Evolutionary conservation across 2,888 invertebrate species (phyloP), one percentile per base, ranked within the genome.

Genomic region (Choreutis nemorana): DNA sequence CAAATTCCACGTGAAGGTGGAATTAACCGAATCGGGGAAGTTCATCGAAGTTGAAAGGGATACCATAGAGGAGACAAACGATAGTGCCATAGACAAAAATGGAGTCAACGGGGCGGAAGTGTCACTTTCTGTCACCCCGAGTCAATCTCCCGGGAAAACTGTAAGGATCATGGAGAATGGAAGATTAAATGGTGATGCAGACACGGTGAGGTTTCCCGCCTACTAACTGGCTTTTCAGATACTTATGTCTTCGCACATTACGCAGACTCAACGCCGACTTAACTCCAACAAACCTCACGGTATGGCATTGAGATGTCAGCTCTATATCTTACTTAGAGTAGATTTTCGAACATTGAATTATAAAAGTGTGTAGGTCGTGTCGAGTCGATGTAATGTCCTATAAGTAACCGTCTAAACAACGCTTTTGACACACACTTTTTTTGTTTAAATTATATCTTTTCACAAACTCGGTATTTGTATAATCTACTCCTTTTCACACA

Each of bases 31-130:
- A 44, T 67, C 73, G 39, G 79, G 79, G 9, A 78, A 77, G 51
- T 81, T 81, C 67, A 72, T 81, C 55, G 80, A 80, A 60, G 67
- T 79, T 28, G 80, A 81, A 40, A 56, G 65, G 14, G 63, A 66
- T 2, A 45, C 45, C n/a, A 34, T 39, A 24, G 56, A 61, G 6
- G 44, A 34, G 9, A 41, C 40, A 14, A 33, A 35, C 33, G 34
- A 28, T 3, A 28, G 37, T 12, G 28, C 40, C 34, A 28, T 41
- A 33, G 42, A 44, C 23, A 45, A 41, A 26, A 23, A 34, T 26
- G 47, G 43, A 21, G 39, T 9, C 30, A 39, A 38, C 37, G 45
- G 37, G 50, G 48, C n/a, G n/a, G n/a, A n/a, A n/a, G n/a, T n/a
- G n/a, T n/a, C n/a, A n/a, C n/a, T 54, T 9, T 47, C 53, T 2